A percentile compares a stretch with the other conserved stretches of the same genome.
phyloP scores from a whole-genome alignment of 2,113 vertebrate species.

The Oreochromis spilurus region DNA sequence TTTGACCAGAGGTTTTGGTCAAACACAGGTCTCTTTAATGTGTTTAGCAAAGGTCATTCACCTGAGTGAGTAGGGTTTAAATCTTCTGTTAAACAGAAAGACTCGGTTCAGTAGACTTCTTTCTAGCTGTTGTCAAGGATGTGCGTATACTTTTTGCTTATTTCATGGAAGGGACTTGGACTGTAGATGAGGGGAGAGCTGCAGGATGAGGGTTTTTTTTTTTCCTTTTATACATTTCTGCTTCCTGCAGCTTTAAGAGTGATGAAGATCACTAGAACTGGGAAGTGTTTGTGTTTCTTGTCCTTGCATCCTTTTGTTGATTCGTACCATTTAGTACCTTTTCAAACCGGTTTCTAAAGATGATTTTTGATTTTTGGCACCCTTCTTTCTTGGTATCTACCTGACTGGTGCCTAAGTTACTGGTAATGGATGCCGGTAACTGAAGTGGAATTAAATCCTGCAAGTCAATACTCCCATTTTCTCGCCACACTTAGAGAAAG shows the following conservation, averaged over 20 bases:
- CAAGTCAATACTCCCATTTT: not conserved
- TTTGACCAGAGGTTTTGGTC: not conserved
- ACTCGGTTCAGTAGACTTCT: not conserved
- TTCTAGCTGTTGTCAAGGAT: not conserved
- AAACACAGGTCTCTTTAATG: not conserved
- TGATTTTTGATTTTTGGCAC: not conserved
- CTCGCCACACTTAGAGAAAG: not conserved
- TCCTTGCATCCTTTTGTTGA: not conserved
- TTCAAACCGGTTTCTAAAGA: not conserved
- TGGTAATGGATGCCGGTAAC: not conserved
- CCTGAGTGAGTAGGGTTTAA: not conserved
- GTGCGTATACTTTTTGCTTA: not conserved
- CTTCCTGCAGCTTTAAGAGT: not conserved
- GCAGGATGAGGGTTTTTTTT: not conserved
- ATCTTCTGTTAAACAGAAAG: not conserved
- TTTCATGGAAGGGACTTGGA: not conserved
- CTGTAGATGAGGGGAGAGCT: not conserved
- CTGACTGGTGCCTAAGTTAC: not conserved
- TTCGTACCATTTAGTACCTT: not conserved
- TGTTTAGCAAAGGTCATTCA: not conserved
- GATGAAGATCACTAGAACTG: not conserved
- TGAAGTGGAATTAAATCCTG: not conserved
- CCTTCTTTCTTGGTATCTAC: not conserved
- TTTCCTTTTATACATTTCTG: not conserved
- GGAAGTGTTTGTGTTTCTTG: not conserved